Evolutionary conservation across 2,113 vertebrate species (phyloP).

Genomic region (Zapus hudsonius): DNA sequence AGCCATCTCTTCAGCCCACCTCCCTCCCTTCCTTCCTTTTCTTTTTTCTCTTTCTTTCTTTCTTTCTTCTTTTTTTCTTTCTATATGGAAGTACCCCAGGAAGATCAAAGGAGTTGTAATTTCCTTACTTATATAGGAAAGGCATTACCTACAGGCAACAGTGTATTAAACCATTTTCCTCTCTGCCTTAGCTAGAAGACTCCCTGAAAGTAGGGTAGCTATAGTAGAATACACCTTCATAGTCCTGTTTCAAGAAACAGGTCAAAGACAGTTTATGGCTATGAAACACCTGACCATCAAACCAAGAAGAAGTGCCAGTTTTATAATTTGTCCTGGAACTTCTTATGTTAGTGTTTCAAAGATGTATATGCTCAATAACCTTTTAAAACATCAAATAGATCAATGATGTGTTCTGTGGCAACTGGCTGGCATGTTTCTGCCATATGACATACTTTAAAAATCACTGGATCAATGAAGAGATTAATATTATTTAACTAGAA

Average conservation of each 20-base stretch:
- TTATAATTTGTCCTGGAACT: conserved; percentile 34
- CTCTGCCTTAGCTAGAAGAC: not conserved
- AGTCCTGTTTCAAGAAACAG: not conserved
- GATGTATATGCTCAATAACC: conserved; percentile 47
- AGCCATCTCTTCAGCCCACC: too few relatives aligned
- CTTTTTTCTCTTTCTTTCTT: too few relatives aligned
- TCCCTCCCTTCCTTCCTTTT: too few relatives aligned
- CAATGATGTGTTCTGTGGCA: not conserved
- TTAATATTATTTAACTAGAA: conserved; percentile 22
- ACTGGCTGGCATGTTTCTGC: conserved; percentile 31
- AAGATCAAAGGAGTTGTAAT: not conserved
- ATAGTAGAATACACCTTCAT: not conserved
- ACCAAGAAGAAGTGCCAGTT: conserved; percentile 22
- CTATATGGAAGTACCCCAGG: not conserved
- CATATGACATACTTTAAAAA: conserved; percentile 11
- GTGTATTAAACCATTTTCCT: not conserved
- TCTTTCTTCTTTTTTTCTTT: too few relatives aligned
- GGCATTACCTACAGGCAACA: not conserved
- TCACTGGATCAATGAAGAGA: conserved; percentile 37
- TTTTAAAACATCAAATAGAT: conserved; percentile 43
- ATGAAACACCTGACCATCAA: conserved; percentile 27
- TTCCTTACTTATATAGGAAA: not conserved
- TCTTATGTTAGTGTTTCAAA: conserved; percentile 54
- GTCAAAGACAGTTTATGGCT: conserved; percentile 23
- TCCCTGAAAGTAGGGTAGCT: not conserved